Base-by-base conservation (phyloP, 2,797 vertebrate genomes). In the Manis pentadactyla region DNA sequence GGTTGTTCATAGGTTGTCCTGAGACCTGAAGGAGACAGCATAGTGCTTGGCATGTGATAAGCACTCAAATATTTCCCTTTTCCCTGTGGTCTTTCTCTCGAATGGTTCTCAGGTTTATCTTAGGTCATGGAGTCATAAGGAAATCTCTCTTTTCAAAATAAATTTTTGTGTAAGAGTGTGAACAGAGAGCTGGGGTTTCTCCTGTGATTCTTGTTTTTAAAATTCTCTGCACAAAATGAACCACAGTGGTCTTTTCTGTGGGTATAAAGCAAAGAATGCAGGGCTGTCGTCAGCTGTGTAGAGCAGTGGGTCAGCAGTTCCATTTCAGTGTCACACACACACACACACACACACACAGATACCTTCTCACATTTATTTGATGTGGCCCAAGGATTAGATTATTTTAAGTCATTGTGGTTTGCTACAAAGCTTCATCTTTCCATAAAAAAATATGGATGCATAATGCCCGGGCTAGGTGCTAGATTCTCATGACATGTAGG, bases 81-180 rank as follows among this genome's bases (percentile, higher is more conserved):
- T 90, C 11, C 14, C 6, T 6, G 66, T n/a, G 13, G 77, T 10
- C 18, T 90, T 46, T 46, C 18, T 79, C 46, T 74, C 21, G 42
- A 46, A 66, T 64, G 11, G 63, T 91, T 94, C 37, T 51, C 34
- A 85, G 82, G 74, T 83, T 95, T 93, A 74, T 74, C 64, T 88
- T 73, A 88, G 68, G 42, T 95, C 55, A 89, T 59, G 64, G 51
- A 88, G 42, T 18, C 63, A 78, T 75, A 42, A 94, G 25, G 31
- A 92, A 94, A 94, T 78, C 93, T 90, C 42, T 81, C 46, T 81
- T 97, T 92, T 95, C 49, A 86, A 78, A 93, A 88, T 68, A 66
- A 90, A 79, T 90, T 97, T 94, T 96, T 49, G 78, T 87, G 49
- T 61, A 42, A 85, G 8, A 21, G 6, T 78, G 59, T 81, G 49